Evolutionary conservation across 2,888 invertebrate species (phyloP).

Genomic region (Phasia obesa): DNA sequence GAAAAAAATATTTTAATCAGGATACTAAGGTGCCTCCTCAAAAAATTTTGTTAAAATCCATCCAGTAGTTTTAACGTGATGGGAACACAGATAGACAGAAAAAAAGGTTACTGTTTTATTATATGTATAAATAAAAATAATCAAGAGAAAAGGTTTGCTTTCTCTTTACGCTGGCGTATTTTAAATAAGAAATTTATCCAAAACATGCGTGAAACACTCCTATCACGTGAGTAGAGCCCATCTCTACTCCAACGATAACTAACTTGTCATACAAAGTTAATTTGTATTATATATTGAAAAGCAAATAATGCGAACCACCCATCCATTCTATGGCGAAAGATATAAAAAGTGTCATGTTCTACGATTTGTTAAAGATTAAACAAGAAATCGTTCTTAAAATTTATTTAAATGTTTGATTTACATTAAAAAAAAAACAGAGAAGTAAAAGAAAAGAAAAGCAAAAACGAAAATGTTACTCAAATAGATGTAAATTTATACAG

Average conservation of each 20-base stretch:
- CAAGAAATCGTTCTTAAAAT: constrained; percentile 35
- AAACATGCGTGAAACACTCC: no score
- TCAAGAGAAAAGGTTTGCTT: no score
- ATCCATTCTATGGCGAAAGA: constrained; percentile 39
- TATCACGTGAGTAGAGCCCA: no score
- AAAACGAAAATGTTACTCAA: constrained; percentile 44
- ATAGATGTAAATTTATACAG: constrained; percentile 64
- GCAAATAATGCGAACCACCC: constrained; percentile 31
- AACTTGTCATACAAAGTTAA: constrained; percentile 14
- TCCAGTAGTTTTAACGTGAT: no score
- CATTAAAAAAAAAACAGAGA: constrained; percentile 25
- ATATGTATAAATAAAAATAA: no score
- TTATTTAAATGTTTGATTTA: constrained; percentile 59
- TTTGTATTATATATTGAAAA: constrained; percentile 13
- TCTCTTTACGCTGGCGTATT: no score
- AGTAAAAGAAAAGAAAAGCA: constrained; percentile 1
- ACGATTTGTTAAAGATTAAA: constrained; percentile 45
- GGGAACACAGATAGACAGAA: no score
- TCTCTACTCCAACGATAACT: neutral
- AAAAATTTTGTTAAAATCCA: no score
- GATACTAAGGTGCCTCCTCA: no score
- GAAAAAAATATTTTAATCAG: no score
- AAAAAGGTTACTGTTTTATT: no score
- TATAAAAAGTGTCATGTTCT: constrained; percentile 61
- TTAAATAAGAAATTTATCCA: no score